Base-by-base conservation (phyloP, 2,888 invertebrate genomes). In the Phaonia tiefii region DNA sequence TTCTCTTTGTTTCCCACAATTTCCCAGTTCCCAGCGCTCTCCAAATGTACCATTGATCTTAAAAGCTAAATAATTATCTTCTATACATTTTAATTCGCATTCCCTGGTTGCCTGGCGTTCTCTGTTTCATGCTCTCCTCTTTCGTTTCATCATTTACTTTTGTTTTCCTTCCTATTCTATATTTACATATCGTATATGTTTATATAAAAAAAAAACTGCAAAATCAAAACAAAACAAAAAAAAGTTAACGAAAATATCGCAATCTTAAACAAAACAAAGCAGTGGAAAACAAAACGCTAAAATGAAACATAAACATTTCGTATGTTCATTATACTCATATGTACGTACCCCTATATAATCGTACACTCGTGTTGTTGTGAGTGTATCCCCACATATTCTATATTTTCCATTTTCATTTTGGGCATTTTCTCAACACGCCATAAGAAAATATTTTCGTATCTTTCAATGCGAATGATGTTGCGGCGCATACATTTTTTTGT, bases 211-310 rank as follows among this genome's bases (percentile, higher is more conserved):
- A 60, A 71, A 63, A 60, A 72, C 20, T 60, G 60, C 58, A 72
- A 72, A 72, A 72, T 49, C 58, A 72, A 72, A 72, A 60, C 71
- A 72, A 58, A 69, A 70, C 54, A 66, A 0, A 42, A 51, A 42
- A 17, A 72, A 63, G 56, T 31, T 42, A 74, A 49, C 25, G 46
- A 13, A 73, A 65, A 71, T 71, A 60, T 60, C 46, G 60, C 58
- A 72, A 72, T 72, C 39, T 72, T 60, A 17, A 71, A 58, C 26
- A 46, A 60, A 72, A 72, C 26, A 60, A 58, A 66, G 3, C n/a
- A 15, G 39, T 1, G 2, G 37, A 67, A 51, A 44, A 49, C 20
- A 37, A 54, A 44, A 49, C 20, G 25, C 56, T 26, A 13, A 42
- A 22, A 22, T 63, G 13, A 54, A 67, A 54, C 4, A 69, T 56